Percentiles rank a stretch among this genome's conserved stretches.
phyloP scores from a whole-genome alignment of 2,888 invertebrate genomes.

The Thereva unica region DNA sequence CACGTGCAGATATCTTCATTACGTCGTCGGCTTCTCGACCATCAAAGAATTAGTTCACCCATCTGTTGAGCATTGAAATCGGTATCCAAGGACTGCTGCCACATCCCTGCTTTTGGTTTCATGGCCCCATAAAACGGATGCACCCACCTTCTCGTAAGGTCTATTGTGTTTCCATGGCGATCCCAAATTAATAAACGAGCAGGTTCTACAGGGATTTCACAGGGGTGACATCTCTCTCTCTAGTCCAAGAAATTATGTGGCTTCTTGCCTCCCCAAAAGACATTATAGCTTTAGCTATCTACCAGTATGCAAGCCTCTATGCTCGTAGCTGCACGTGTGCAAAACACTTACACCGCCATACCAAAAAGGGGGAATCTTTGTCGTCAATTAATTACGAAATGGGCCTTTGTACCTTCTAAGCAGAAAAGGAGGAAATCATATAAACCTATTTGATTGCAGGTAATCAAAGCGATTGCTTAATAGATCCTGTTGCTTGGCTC shows the following conservation, averaged over 20 bases:
- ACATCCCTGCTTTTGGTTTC: not conserved
- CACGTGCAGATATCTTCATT: constrained; percentile 34
- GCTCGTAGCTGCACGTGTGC: not conserved
- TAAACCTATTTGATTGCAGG: constrained; percentile 22
- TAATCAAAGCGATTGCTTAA: constrained; percentile 6
- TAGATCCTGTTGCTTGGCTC: constrained; percentile 2
- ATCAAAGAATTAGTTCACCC: constrained; percentile 21
- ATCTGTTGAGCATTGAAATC: not conserved
- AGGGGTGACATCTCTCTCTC: constrained; percentile 19
- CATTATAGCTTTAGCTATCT: not conserved
- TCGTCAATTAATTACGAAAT: constrained; percentile 27
- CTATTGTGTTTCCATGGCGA: constrained; percentile 11
- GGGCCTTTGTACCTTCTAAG: constrained; percentile 7
- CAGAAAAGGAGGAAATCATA: constrained; percentile 12
- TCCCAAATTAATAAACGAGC: constrained; percentile 27
- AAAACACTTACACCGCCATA: not conserved
- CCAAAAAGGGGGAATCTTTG: not conserved
- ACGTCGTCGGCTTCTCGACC: not conserved
- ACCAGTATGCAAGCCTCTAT: not conserved
- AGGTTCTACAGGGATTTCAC: not conserved
- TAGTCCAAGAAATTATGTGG: constrained; percentile 8
- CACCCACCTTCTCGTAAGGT: not conserved
- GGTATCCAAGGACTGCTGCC: not conserved
- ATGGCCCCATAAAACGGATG: constrained; percentile 5
- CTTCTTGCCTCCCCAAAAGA: constrained; percentile 4